These are phyloP conservation scores for Lineus longissimus DNA, from an alignment of 1,140 invertebrate genomes.

Conservation along the genomic window DNA sequence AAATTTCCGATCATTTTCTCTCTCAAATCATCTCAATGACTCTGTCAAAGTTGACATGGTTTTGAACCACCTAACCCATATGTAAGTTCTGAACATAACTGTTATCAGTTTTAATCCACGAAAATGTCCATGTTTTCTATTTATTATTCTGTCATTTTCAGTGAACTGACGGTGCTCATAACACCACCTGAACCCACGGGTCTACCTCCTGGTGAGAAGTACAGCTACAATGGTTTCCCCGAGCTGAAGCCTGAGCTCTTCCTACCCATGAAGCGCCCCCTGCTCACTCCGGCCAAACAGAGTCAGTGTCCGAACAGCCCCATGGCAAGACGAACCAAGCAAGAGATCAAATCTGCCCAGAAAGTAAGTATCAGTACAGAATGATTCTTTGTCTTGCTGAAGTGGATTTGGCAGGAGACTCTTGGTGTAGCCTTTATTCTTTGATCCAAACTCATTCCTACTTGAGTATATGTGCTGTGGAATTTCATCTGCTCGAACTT, in stretches of 20 bases:
- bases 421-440: no score
- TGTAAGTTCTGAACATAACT: no score
- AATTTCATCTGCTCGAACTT: no score
- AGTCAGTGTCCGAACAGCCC: constrained; percentile 73
- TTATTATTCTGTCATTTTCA: constrained; percentile 27
- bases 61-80: no score
- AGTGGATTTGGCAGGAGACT: not conserved
- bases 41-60: no score
- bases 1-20: no score
- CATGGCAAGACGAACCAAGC: constrained; percentile 86
- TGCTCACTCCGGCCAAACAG: constrained; percentile 47
- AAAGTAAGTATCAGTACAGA: constrained; percentile 58
- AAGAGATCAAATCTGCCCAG: constrained; percentile 88
- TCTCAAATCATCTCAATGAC: no score
- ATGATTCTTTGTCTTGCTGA: not conserved
- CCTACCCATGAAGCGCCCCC: constrained; percentile 43
- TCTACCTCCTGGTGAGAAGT: constrained; percentile 39
- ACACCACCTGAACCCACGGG: constrained; percentile 80
- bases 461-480: no score
- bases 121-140: no score
- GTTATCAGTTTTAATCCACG: no score
- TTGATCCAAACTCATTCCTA: no score
- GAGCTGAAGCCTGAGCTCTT: constrained; percentile 60
- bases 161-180: constrained; percentile 92
- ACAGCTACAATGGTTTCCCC: constrained; percentile 54